phyloP scores from a whole-genome alignment of 2,113 vertebrate genomes.

The Halichoerus grypus region DNA sequence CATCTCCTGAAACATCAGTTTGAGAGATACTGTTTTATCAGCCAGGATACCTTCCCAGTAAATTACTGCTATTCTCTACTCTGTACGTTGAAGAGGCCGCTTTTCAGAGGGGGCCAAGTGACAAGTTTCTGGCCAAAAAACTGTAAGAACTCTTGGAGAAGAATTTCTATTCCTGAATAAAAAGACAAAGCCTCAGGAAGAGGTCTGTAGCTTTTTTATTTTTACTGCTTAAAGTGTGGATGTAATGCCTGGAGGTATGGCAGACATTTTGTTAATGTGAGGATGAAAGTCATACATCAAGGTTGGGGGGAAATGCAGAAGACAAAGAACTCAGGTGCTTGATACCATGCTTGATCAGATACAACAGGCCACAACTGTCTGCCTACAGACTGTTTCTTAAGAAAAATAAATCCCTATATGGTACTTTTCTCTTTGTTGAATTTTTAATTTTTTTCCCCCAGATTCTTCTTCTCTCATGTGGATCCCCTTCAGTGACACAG shows the following conservation, averaged over 20 bases:
- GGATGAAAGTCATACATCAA: not conserved
- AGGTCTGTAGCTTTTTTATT: not conserved
- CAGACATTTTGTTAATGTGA: not conserved
- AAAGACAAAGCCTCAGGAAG: not conserved
- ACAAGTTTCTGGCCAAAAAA: not conserved
- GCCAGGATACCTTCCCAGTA: not conserved
- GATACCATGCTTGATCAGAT: not conserved
- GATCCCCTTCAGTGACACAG: not conserved
- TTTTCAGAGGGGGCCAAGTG: not conserved
- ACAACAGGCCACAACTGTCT: not conserved
- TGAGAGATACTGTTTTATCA: slow-evolving; percentile 13
- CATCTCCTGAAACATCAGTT: not conserved
- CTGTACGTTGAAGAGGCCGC: not conserved
- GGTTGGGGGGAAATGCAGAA: not conserved
- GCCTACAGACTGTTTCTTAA: not conserved
- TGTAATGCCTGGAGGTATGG: not conserved
- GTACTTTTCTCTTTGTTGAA: not conserved
- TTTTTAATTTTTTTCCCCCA: not conserved
- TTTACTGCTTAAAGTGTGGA: not conserved
- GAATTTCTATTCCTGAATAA: not conserved
- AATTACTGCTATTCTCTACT: not conserved
- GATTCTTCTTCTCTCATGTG: not conserved
- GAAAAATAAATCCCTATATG: not conserved
- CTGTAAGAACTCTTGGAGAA: not conserved
- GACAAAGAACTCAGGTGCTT: not conserved